Conservation (phyloP, 1,140 invertebrate species). For the Papilio glaucus region DNA sequence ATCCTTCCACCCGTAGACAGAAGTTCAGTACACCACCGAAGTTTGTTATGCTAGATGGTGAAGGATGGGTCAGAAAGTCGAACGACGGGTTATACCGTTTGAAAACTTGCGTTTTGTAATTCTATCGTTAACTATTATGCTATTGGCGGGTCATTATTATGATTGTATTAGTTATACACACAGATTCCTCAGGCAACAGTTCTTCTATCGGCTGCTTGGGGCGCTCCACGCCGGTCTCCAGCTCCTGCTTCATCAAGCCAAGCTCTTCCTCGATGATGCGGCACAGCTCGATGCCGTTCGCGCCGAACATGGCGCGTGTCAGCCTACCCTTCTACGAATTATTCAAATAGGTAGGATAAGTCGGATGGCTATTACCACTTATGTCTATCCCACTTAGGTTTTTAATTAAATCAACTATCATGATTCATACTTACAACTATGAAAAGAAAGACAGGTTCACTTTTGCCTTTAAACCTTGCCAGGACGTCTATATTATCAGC, state of each 20-base stretch:
- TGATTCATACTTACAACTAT: conserved; percentile 53
- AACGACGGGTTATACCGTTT: too few species aligned
- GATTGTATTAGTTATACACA: conserved; percentile 40
- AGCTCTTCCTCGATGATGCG: conserved; percentile 72
- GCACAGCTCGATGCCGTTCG: conserved; percentile 73
- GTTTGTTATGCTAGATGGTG: too few species aligned
- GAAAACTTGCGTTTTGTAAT: too few species aligned
- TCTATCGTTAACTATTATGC: neutral
- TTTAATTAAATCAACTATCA: neutral
- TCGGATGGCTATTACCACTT: neutral
- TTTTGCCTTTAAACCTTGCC: conserved; percentile 64
- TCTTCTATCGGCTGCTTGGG: conserved; percentile 60
- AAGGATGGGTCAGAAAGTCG: too few species aligned
- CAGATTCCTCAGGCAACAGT: conserved; percentile 69
- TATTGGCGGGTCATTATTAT: neutral
- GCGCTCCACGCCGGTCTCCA: conserved; percentile 48
- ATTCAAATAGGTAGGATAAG: neutral
- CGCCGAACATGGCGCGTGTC: conserved; percentile 69
- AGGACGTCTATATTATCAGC: conserved; percentile 66
- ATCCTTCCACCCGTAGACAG: too few species aligned
- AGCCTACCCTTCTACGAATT: conserved; percentile 63
- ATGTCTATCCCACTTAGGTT: neutral
- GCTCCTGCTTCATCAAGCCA: conserved; percentile 47
- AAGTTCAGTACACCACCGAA: too few species aligned
- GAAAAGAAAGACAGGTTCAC: conserved; percentile 74